Percentiles rank a stretch among this genome's conserved stretches.
Conservation (phyloP, 2,888 invertebrate genomes). For the Kuschelorhynchus macadamiae region DNA sequence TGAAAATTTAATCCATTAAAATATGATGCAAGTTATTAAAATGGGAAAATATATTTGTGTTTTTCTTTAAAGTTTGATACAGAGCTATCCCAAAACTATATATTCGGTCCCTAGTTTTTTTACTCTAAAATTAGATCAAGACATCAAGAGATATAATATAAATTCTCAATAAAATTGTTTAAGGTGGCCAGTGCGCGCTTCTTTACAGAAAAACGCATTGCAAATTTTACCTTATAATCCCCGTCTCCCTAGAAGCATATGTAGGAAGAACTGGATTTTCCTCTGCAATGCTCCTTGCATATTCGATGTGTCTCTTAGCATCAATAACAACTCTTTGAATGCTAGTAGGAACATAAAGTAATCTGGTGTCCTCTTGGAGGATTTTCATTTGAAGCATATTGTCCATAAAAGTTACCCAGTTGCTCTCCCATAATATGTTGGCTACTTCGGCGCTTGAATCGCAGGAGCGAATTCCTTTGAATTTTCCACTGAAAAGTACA, state of each 20-base stretch:
- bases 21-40: too few relatives aligned
- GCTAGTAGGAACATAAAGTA: slow-evolving; percentile 47
- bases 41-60: too few relatives aligned
- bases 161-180: too few relatives aligned
- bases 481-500: slow-evolving; percentile 51
- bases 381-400: slow-evolving; percentile 85
- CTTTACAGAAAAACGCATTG: too few relatives aligned
- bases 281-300: slow-evolving; percentile 16
- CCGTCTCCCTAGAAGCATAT: slow-evolving; percentile 68
- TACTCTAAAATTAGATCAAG: too few relatives aligned
- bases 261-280: slow-evolving; percentile 56
- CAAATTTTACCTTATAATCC: slow-evolving; percentile 48
- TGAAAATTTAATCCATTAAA: too few relatives aligned
- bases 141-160: too few relatives aligned
- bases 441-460: slow-evolving; percentile 48
- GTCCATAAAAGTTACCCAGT: slow-evolving; percentile 92
- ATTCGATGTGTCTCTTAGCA: slow-evolving; percentile 63
- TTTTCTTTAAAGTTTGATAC: too few relatives aligned
- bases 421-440: slow-evolving; percentile 63
- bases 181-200: too few relatives aligned
- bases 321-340: slow-evolving; percentile 65
- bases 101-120: too few relatives aligned
- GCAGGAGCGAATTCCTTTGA: slow-evolving; percentile 55
- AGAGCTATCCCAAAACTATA: too few relatives aligned
- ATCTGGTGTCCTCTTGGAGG: slow-evolving; percentile 73